Base-by-base conservation (phyloP, 92 coral and sea anemone species). In the Chrysogorgia sp. region DNA sequence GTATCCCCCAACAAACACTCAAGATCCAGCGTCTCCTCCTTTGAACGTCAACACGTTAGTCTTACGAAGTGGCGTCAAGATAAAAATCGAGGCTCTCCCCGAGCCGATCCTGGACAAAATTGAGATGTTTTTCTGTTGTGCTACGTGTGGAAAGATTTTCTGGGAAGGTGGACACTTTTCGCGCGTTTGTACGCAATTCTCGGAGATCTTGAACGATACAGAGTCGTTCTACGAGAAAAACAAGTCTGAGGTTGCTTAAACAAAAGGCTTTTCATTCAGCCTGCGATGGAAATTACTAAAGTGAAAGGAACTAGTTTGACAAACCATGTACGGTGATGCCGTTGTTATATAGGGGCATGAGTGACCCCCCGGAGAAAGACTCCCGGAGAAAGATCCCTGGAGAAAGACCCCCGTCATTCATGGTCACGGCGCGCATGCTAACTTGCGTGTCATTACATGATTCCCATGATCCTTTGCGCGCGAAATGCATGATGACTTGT, bases 101-200 rank as follows among this genome's bases (percentile, higher is more conserved):
- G 99, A 91, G 32, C 85, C 81, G 12, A 75, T 84, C 22, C 81
- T 91, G 79, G 85, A 83, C 59, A 85, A 84, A 52, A 84, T 86
- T 26, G 92, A 79, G 19, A 15, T 89, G 58, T 96, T 91, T 68
- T 89, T 80, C 67, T 91, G 97, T 47, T 94, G 98, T 71, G 84
- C 86, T 22, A 37, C 53, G 14, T 96, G 97, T 35, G 97, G 99
- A 7, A 96, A 88, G 82, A 82, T 96, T 58, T 96, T 91, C 72
- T 96, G 99, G 99, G 99, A 96, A 82, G 99, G 99, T 0, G 82
- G 90, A n/a, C 97, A 96, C 71, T 92, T 91, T 74, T 85, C 86
- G 75, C 86, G 85, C 57, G 89, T 92, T 30, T 53, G 83, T 59
- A 62, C 90, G 45, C 97, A 96, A 83, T 91, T 96, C 76, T 80